phyloP scores from a whole-genome alignment of 2,888 invertebrate species.

The Melipona bicolor region DNA sequence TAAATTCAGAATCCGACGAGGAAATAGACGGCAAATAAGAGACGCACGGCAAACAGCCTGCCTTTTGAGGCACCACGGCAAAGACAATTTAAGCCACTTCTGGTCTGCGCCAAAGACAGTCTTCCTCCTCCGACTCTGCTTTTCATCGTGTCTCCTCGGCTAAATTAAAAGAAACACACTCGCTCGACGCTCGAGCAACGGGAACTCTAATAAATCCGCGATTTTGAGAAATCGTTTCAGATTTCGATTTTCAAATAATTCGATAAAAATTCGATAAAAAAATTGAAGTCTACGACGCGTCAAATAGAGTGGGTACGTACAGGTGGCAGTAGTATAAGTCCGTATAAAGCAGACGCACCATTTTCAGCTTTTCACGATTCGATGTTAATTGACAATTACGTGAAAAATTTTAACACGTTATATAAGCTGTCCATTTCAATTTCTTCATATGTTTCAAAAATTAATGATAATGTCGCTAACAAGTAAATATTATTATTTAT shows the following conservation, averaged over 20 bases:
- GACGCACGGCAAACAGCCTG: constrained; percentile 32
- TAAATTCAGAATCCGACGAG: constrained; percentile 24
- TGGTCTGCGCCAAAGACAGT: constrained; percentile 13
- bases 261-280: background rate
- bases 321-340: too few relatives aligned
- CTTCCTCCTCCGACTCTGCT: constrained; percentile 2
- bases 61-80: constrained; percentile 10
- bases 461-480: too few relatives aligned
- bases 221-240: background rate
- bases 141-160: constrained; percentile 7
- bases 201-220: background rate
- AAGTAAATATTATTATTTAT: too few relatives aligned
- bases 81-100: constrained; percentile 34
- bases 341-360: too few relatives aligned
- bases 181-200: background rate
- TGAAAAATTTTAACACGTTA: too few relatives aligned
- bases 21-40: constrained; percentile 37
- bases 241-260: background rate
- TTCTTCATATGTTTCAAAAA: too few relatives aligned
- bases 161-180: constrained; percentile 25
- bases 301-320: too few relatives aligned
- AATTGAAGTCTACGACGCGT: too few relatives aligned
- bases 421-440: too few relatives aligned
- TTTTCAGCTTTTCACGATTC: too few relatives aligned
- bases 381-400: too few relatives aligned